Percentiles rank a stretch among this genome's conserved stretches.
Conservation (phyloP, 1,140 invertebrate species). For the Pseudomyrmex gracilis region DNA sequence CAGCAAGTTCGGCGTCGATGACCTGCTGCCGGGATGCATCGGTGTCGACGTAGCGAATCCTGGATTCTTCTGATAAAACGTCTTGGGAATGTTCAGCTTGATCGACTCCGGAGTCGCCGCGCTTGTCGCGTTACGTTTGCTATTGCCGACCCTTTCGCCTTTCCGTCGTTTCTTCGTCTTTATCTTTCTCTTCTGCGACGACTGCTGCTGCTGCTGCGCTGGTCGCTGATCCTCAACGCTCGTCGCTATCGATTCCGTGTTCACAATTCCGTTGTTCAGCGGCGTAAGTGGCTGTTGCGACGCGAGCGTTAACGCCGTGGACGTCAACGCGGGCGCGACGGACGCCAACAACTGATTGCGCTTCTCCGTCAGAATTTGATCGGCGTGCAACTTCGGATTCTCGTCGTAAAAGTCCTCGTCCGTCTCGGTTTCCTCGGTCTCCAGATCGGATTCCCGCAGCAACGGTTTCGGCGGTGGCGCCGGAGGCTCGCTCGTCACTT, state of each 20-base stretch:
- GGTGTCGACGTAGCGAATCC: slow-evolving; percentile 48
- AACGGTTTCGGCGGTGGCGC: slow-evolving; percentile 47
- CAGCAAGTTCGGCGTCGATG: slow-evolving; percentile 65
- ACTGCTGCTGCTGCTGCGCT: slow-evolving; percentile 65
- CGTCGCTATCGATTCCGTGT: slow-evolving; percentile 41
- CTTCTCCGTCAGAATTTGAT: slow-evolving; percentile 90
- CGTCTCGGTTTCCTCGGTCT: slow-evolving; percentile 93
- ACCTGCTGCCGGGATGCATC: slow-evolving; percentile 60
- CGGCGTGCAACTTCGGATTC: slow-evolving; percentile 90
- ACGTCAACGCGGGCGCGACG: slow-evolving; percentile 78
- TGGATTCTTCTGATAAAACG: slow-evolving; percentile 78
- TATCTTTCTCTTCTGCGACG: slow-evolving; percentile 83
- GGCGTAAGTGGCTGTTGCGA: slow-evolving; percentile 73
- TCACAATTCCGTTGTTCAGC: slow-evolving; percentile 87
- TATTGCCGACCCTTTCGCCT: slow-evolving; percentile 59
- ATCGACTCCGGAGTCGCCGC: slow-evolving; percentile 77
- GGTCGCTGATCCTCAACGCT: slow-evolving; percentile 35
- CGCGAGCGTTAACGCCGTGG: slow-evolving; percentile 73
- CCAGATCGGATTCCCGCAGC: slow-evolving; percentile 92
- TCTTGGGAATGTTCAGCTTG: slow-evolving; percentile 84
- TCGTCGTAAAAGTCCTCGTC: slow-evolving; percentile 95
- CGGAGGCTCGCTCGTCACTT: slow-evolving; percentile 24
- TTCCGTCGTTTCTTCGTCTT: slow-evolving; percentile 87
- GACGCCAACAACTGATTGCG: slow-evolving; percentile 88
- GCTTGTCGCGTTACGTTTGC: slow-evolving; percentile 62